These are phyloP conservation scores for Oostethus manadensis DNA, from an alignment of 2,113 vertebrate species.

Conservation along the genomic window DNA sequence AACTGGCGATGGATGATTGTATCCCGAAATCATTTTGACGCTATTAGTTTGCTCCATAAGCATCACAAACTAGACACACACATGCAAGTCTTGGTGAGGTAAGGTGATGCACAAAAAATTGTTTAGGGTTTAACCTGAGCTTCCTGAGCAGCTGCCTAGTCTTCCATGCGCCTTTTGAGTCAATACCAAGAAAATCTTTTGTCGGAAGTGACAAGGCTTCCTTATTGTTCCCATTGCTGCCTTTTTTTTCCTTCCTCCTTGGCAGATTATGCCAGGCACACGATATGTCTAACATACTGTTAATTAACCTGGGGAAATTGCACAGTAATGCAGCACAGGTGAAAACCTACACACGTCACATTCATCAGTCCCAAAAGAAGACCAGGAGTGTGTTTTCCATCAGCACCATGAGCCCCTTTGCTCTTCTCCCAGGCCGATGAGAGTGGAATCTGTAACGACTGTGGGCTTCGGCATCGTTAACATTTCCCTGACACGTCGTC, in stretches of 20 bases:
- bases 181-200: constrained; percentile 72
- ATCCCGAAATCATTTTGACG: no score
- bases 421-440: constrained; percentile 52
- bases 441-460: constrained; percentile 69
- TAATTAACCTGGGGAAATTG: constrained; percentile 33
- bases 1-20: no score
- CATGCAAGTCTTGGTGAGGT: constrained; percentile 25
- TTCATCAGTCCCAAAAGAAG: constrained; percentile 43
- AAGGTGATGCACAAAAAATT: constrained; percentile 38
- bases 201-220: constrained; percentile 75
- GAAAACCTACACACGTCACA: constrained; percentile 44
- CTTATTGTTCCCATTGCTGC: constrained; percentile 57
- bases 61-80: constrained; percentile 20
- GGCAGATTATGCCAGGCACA: constrained; percentile 45
- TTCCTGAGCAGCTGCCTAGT: constrained; percentile 48
- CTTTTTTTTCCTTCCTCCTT: constrained; percentile 34
- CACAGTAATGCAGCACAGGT: constrained; percentile 31
- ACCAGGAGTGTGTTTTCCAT: constrained; percentile 52
- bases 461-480: constrained; percentile 79
- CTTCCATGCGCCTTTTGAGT: constrained; percentile 49
- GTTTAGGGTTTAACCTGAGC: constrained; percentile 57
- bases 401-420: constrained; percentile 46
- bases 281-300: constrained; percentile 45
- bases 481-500: constrained; percentile 78
- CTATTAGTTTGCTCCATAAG: neutral